Base-by-base conservation (phyloP, 1,140 invertebrate species). In the Drosophila sechellia region DNA sequence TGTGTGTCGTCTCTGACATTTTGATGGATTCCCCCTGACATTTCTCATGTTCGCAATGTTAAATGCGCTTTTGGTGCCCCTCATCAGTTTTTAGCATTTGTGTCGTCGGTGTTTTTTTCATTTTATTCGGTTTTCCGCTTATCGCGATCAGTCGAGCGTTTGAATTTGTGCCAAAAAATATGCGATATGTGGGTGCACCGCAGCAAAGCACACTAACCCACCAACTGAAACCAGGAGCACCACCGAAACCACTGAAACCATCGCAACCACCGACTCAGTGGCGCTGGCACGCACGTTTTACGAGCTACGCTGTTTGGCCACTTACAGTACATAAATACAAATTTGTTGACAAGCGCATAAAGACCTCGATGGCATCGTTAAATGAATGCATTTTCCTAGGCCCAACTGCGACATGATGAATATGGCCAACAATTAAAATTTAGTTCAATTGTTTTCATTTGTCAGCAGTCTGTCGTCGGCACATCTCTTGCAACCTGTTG, bases 361-460 rank as follows among this genome's bases (percentile, higher is more conserved):
- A 75, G 64, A 75, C 81, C 72, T 71, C 78, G 80, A 79, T 78
- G 64, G 68, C 74, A 70, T 74, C 77, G 81, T 86, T 65, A 81
- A 77, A 57, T 65, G 60, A 65, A 66, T 83, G 20, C 54, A 25
- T 64, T 76, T 73, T 64, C 49, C 49, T 70, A 31, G 52, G 25
- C 57, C 49, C 65, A 17, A 27, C 49, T n/a, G 46, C 37, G 42
- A 58, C 76, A 79, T 17, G 17, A 85, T 76, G 66, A 79, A 84
- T 85, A 85, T 80, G 81, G 66, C 72, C 81, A 83, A 79, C 79
- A 81, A 86, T 86, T 86, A 87, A 83, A 86, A 86, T 87, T 56
- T 71, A 60, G 83, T 86, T 81, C 81, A 85, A 75, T 87, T 86
- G 74, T 76, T 79, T 58, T 71, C 80, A 58, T 48, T 68, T 80